Evolutionary conservation across 2,888 invertebrate species (phyloP), one percentile per base, ranked within the genome.

Genomic region (Rotaria macrura): DNA sequence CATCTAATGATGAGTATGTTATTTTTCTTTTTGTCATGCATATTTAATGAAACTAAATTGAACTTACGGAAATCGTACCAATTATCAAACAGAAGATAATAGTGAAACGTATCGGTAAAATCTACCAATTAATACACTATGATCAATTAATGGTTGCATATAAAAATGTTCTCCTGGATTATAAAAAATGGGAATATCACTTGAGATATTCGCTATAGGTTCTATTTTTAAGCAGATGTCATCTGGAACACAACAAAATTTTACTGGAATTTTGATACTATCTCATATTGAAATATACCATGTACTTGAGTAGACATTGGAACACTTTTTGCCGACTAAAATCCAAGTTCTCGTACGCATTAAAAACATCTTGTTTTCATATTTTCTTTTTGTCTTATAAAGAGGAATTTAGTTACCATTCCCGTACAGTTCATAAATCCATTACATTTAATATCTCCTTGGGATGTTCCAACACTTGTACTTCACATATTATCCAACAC

Each of bases 361-460:
- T 91, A 88, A 47, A 85, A 79, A 25, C 43, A n/a, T 9, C 6
- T 17, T 20, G 2, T 57, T 12, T 29, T n/a, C 14, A 29, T 14
- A 47, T 47, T 14, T 47, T 47, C 14, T 57, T 10, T 14, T 14
- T 3, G 29, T 9, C n/a, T 34, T 9, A 47, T 20, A 38, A 34
- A 1, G 25, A n/a, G n/a, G n/a, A 34, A 93, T 91, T n/a, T n/a
- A n/a, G n/a, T 90, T 89, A 93, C 93, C 92, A 96, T 95, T 17
- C 98, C 98, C 40, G 95, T 94, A 90, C 96, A 95, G 91, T 98
- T 98, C 54, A 99, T 95, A 91, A 98, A 97, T 90, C 94, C 94
- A 88, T 96, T 94, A 91, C 97, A 97, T 87, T 94, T 93, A n/a
- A 96, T 93, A 90, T 89, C 79, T 93, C 92, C 84, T 89, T 91